A percentile compares a stretch with the other conserved stretches of the same genome.
Conservation (phyloP, 2,888 invertebrate genomes). For the Agonum fuliginosum region DNA sequence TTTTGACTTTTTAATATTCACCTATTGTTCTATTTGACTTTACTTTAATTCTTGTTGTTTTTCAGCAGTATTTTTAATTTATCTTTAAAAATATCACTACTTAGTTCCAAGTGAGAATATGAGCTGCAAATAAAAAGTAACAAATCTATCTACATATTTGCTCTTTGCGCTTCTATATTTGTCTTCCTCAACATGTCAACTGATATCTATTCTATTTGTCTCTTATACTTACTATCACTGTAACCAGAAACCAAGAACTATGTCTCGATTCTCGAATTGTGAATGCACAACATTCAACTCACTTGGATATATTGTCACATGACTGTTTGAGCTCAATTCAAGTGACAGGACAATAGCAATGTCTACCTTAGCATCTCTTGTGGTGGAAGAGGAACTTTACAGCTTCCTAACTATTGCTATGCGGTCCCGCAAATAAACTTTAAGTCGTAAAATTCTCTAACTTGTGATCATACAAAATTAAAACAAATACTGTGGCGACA, state of each 20-base stretch:
- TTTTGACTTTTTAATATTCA: no score
- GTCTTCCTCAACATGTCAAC: not conserved
- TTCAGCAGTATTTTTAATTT: no score
- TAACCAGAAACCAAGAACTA: not conserved
- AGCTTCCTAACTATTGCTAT: not conserved
- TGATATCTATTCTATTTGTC: not conserved
- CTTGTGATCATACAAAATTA: not conserved
- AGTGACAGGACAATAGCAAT: not conserved
- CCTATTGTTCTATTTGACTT: no score
- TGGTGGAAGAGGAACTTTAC: not conserved
- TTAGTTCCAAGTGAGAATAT: no score
- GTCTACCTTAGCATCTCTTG: not conserved
- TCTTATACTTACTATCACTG: no score
- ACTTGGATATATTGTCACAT: not conserved
- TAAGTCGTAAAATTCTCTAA: slow-evolving; percentile 24
- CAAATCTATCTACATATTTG: no score
- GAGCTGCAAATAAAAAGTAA: no score
- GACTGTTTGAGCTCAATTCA: not conserved
- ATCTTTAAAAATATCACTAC: no score
- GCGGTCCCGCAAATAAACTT: slow-evolving; percentile 13
- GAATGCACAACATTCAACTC: not conserved
- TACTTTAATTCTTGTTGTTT: no score
- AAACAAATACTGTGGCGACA: not conserved
- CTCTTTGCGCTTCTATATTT: no score
- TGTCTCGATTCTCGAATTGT: not conserved